phyloP scores from a whole-genome alignment of 1,140 invertebrate species.

The Platyura marginata region DNA sequence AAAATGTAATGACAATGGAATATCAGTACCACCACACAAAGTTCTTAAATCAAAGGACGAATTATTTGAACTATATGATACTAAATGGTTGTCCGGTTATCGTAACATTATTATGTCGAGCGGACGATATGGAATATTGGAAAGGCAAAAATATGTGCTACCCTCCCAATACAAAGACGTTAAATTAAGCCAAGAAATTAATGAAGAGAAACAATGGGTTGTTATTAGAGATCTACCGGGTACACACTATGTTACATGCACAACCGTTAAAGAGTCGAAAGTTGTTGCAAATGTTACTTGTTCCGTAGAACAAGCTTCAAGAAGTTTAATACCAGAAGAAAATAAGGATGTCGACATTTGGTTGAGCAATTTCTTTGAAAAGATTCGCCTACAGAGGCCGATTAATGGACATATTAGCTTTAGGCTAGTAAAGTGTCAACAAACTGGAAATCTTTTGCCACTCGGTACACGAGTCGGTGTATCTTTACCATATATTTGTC shows the following conservation, averaged over 20 bases:
- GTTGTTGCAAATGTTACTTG: conserved; percentile 64
- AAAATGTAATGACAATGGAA: conserved; percentile 37
- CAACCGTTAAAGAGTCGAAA: conserved; percentile 52
- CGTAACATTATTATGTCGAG: conserved; percentile 50
- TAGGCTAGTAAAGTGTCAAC: conserved; percentile 35
- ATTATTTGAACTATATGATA: conserved; percentile 45
- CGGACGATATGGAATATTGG: conserved; percentile 46
- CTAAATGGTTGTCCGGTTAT: conserved; percentile 35
- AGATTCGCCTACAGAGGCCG: conserved; percentile 33
- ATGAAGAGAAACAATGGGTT: conserved; percentile 52
- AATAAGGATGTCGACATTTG: conserved; percentile 46
- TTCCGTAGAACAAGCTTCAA: conserved; percentile 39
- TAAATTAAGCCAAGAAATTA: conserved; percentile 44
- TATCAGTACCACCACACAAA: conserved; percentile 42
- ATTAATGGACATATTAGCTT: conserved; percentile 61
- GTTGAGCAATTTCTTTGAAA: conserved; percentile 48
- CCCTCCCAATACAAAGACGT: conserved; percentile 40
- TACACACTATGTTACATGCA: conserved; percentile 57
- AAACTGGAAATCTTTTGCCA: conserved; percentile 29
- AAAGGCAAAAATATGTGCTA: conserved; percentile 43
- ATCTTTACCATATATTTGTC: conserved; percentile 55
- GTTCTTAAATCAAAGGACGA: conserved; percentile 44
- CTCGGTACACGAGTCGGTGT: conserved; percentile 55
- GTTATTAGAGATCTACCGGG: conserved; percentile 52
- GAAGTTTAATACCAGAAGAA: conserved; percentile 45